Percentiles rank a stretch among this genome's conserved stretches.
Conservation (phyloP, 2,113 vertebrate genomes). For the Melanostigma gelatinosum region DNA sequence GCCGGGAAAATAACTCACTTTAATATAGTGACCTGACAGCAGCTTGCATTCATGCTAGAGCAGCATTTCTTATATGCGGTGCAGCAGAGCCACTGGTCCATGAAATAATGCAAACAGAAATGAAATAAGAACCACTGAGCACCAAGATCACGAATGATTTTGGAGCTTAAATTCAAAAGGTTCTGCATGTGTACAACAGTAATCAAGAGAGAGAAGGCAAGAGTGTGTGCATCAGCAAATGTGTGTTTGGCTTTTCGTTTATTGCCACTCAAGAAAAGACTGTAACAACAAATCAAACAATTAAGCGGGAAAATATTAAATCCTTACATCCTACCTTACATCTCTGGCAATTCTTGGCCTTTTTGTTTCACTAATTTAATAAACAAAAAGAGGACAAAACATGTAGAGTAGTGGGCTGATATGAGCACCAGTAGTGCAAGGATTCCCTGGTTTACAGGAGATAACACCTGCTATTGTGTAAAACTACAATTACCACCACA, state of each 20-base stretch:
- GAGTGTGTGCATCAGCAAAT: background rate
- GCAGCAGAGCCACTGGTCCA: constrained; percentile 43
- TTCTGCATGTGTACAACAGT: constrained; percentile 5
- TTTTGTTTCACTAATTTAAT: constrained; percentile 9
- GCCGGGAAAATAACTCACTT: constrained; percentile 44
- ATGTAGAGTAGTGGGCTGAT: constrained; percentile 1
- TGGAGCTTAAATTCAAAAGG: constrained; percentile 36
- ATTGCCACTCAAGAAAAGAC: constrained; percentile 8
- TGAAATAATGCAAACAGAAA: constrained; percentile 68
- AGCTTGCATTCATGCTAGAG: constrained; percentile 41
- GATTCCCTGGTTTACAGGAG: background rate
- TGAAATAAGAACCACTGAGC: constrained; percentile 57
- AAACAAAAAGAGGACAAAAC: background rate
- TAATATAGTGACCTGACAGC: constrained; percentile 56
- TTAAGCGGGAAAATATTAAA: background rate
- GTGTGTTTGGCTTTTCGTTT: background rate
- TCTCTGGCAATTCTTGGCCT: background rate
- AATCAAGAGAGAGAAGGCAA: constrained; percentile 15
- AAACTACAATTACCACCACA: constrained; percentile 48
- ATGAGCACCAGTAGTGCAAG: background rate
- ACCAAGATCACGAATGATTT: constrained; percentile 43
- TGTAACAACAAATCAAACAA: background rate
- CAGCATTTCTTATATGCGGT: constrained; percentile 49
- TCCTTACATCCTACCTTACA: background rate
- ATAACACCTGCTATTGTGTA: constrained; percentile 28